Evolutionary conservation across 2,113 vertebrate species (phyloP).

Genomic region (crab-eating macaque (Macaca fascicularis)): DNA sequence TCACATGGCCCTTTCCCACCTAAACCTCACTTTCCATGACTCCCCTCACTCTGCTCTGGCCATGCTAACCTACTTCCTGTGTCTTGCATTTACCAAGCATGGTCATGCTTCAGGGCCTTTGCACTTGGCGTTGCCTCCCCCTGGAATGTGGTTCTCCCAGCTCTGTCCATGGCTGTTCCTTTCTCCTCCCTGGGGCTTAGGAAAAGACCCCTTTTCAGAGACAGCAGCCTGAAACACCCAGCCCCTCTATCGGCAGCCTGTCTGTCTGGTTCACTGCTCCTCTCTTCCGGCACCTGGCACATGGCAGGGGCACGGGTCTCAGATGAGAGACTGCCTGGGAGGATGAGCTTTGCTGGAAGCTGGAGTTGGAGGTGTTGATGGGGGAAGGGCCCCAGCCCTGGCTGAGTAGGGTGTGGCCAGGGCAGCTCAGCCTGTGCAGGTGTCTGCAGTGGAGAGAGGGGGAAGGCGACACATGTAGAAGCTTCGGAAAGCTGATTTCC

Average conservation of each 20-base stretch:
- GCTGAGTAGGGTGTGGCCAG: not conserved
- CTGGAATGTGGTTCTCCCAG: not conserved
- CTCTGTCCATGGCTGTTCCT: not conserved
- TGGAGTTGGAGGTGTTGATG: not conserved
- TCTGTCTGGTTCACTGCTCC: not conserved
- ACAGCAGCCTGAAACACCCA: not conserved
- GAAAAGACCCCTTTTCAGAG: not conserved
- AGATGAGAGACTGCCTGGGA: not conserved
- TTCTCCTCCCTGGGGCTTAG: not conserved
- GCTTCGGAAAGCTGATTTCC: not conserved
- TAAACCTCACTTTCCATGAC: fast-evolving
- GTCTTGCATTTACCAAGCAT: not conserved
- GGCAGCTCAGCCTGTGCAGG: not conserved
- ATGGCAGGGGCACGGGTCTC: not conserved
- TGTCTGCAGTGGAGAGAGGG: not conserved
- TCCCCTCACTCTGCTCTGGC: not conserved
- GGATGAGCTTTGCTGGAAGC: not conserved
- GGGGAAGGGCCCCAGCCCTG: not conserved
- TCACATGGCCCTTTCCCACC: not conserved
- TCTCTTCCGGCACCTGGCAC: not conserved
- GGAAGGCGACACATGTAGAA: not conserved
- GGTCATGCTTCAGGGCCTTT: not conserved
- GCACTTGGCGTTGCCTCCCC: not conserved
- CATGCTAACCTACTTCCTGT: not conserved
- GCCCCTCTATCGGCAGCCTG: not conserved